Percentiles rank a stretch among this genome's conserved stretches.
phyloP scores from a whole-genome alignment of 2,113 vertebrate genomes.

The Dolichallabes microphthalmus region DNA sequence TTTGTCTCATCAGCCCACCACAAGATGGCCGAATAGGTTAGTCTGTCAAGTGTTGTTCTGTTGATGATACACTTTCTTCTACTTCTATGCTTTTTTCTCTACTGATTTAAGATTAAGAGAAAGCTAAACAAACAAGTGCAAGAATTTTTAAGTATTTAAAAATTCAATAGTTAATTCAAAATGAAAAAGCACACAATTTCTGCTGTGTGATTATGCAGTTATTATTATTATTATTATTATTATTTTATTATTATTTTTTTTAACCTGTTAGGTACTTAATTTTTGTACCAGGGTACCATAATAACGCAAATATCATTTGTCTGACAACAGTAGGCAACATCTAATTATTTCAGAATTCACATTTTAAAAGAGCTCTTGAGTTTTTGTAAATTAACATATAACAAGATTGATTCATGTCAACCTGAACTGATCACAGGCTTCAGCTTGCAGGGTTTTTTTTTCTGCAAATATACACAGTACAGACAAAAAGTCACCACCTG shows the following conservation, averaged over 20 bases:
- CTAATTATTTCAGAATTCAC: background rate
- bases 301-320: background rate
- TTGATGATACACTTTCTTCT: background rate
- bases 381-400: background rate
- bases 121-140: background rate
- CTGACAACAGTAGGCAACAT: background rate
- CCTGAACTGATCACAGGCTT: background rate
- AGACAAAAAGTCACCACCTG: no score
- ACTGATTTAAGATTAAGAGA: background rate
- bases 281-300: background rate
- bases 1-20: constrained; percentile 80
- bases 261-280: background rate
- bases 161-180: background rate
- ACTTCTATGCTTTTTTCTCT: background rate
- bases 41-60: constrained; percentile 43
- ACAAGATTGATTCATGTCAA: background rate
- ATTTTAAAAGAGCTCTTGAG: background rate
- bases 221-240: no score
- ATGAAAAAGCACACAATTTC: background rate
- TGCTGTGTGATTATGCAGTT: background rate
- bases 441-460: background rate
- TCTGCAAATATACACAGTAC: background rate
- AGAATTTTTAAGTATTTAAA: background rate
- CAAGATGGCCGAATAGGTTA: constrained; percentile 80
- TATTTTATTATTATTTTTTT: background rate